These are phyloP conservation scores for Xenopus laevis DNA, from an alignment of 2,113 vertebrate species.

Conservation along the genomic window DNA sequence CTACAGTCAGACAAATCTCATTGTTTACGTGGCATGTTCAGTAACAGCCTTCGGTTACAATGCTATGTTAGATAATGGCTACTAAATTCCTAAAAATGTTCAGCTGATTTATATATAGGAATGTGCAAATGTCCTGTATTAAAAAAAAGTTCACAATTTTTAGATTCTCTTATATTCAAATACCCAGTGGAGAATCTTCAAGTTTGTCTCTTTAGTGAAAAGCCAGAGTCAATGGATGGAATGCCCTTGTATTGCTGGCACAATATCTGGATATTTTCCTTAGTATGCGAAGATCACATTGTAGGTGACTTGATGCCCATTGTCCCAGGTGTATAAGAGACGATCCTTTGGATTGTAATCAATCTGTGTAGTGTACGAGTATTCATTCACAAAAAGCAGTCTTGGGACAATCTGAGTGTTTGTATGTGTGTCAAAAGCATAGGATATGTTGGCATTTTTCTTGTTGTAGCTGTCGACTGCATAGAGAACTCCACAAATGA, in stretches of 20 bases:
- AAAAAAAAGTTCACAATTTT: slow-evolving; percentile 1
- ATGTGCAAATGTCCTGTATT: neutral
- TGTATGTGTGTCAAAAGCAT: slow-evolving; percentile 96
- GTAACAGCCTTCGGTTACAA: neutral
- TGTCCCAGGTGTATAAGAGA: slow-evolving; percentile 92
- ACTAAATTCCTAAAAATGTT: neutral
- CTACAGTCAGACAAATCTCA: too few species aligned
- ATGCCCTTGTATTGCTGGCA: slow-evolving; percentile 5
- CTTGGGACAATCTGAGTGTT: slow-evolving; percentile 91
- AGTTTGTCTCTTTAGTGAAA: neutral
- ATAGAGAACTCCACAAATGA: slow-evolving; percentile 93
- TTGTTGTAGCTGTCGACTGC: slow-evolving; percentile 88
- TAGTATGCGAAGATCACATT: slow-evolving; percentile 87
- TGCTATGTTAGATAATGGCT: neutral
- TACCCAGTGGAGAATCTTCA: slow-evolving; percentile 4
- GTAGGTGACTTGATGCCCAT: slow-evolving; percentile 95
- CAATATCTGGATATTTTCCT: slow-evolving; percentile 39
- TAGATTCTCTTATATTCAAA: neutral
- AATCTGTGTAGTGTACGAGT: slow-evolving; percentile 88
- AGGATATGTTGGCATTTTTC: slow-evolving; percentile 84
- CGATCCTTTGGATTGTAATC: slow-evolving; percentile 96
- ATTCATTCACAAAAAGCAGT: slow-evolving; percentile 90
- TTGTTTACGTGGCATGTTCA: neutral
- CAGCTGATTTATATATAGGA: neutral
- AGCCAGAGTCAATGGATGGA: neutral